These are phyloP conservation scores for Medauroidea extradentata DNA, from an alignment of 1,140 invertebrate species.

Conservation along the genomic window DNA sequence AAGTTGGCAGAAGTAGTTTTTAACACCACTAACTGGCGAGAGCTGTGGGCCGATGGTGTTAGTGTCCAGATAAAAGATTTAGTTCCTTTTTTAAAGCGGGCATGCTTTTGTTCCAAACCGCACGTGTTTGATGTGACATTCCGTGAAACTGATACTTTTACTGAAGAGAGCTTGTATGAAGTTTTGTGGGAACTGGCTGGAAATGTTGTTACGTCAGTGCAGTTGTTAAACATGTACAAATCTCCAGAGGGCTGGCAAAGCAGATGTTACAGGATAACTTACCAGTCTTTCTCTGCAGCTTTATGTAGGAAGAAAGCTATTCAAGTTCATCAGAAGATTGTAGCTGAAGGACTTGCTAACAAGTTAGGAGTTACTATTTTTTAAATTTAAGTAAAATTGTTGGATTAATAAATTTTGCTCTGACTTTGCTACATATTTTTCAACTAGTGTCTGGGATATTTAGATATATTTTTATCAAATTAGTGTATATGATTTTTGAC, in stretches of 20 bases:
- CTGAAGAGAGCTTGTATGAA: constrained; percentile 30
- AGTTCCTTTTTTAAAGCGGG: background rate
- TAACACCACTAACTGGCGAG: constrained; percentile 17
- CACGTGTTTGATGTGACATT: constrained; percentile 43
- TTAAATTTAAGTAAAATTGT: too few species aligned
- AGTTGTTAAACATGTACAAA: constrained; percentile 34
- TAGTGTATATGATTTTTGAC: too few species aligned
- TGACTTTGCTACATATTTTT: too few species aligned
- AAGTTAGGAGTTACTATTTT: constrained; percentile 30
- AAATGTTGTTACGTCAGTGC: constrained; percentile 36
- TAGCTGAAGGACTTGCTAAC: constrained; percentile 36
- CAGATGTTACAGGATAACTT: constrained; percentile 43
- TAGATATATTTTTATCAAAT: too few species aligned
- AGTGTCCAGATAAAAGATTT: background rate
- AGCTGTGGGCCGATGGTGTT: constrained; percentile 16
- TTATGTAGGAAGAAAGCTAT: constrained; percentile 40
- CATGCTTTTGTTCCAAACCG: constrained; percentile 26
- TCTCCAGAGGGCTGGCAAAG: constrained; percentile 31
- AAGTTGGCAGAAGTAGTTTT: constrained; percentile 5
- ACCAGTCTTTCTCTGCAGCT: constrained; percentile 39
- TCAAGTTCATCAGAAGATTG: constrained; percentile 41
- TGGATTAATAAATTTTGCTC: too few species aligned
- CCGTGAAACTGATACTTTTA: constrained; percentile 24
- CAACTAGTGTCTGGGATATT: too few species aligned
- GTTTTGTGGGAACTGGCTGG: constrained; percentile 39